These are phyloP conservation scores for Dynastes grantii DNA, from an alignment of 2,888 invertebrate species.

Conservation along the genomic window DNA sequence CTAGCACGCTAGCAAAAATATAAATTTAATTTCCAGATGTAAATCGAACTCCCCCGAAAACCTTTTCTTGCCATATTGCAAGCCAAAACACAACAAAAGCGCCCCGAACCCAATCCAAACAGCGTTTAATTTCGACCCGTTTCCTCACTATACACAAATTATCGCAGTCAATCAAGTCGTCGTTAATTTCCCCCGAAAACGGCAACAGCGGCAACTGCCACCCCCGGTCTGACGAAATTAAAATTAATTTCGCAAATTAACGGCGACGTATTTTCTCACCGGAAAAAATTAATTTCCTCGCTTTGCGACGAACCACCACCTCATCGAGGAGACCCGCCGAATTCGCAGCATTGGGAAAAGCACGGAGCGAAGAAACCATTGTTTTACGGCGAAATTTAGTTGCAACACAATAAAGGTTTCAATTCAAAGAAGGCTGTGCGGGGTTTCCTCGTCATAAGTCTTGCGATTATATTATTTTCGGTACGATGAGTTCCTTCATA, in stretches of 20 bases:
- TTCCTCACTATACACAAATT: slow-evolving; percentile 17
- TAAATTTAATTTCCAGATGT: too few relatives aligned
- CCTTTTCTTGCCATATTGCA: too few relatives aligned
- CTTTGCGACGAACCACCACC: background rate
- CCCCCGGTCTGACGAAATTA: slow-evolving; percentile 27
- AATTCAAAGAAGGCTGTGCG: slow-evolving; percentile 13
- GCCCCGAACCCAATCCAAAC: background rate
- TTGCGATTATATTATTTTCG: slow-evolving; percentile 5
- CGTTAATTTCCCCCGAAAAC: slow-evolving; percentile 36
- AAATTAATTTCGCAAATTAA: slow-evolving; percentile 43
- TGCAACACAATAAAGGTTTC: slow-evolving; percentile 25
- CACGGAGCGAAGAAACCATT: background rate
- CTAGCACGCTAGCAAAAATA: too few relatives aligned
- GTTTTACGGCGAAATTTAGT: slow-evolving; percentile 27
- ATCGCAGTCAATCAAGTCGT: slow-evolving; percentile 32
- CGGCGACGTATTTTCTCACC: slow-evolving; percentile 18
- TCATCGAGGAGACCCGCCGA: background rate
- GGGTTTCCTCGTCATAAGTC: slow-evolving; percentile 11
- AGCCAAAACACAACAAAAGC: too few relatives aligned
- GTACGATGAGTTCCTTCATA: background rate
- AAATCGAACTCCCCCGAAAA: too few relatives aligned
- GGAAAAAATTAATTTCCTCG: slow-evolving; percentile 16
- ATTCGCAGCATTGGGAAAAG: background rate
- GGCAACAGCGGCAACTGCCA: background rate
- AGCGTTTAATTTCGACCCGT: background rate